phyloP scores from a whole-genome alignment of 2,888 invertebrate species.

The Cataglyphis rosenhaueri region DNA sequence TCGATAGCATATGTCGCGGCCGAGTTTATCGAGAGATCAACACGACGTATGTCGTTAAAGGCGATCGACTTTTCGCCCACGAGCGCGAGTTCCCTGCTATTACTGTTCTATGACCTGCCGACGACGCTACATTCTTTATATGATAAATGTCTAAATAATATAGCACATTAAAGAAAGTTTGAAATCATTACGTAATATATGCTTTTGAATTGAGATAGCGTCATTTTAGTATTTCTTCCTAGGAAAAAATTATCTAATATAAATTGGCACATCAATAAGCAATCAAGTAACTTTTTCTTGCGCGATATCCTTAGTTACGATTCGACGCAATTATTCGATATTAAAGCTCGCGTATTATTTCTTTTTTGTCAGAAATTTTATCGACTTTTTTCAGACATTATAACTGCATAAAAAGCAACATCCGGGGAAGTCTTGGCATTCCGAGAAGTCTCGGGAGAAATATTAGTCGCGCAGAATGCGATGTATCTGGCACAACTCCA shows the following conservation, averaged over 20 bases:
- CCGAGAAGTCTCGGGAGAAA: not conserved
- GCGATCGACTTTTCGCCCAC: slow-evolving; percentile 27
- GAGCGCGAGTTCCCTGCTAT: not conserved
- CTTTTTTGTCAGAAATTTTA: not conserved
- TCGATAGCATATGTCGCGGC: slow-evolving; percentile 43
- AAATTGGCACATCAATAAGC: not conserved
- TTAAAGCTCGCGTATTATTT: not conserved
- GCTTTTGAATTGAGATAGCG: not conserved
- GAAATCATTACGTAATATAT: not conserved
- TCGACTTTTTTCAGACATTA: not conserved
- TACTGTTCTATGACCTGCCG: not conserved
- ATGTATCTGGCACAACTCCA: not conserved
- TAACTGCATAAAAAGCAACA: not conserved
- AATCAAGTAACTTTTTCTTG: not conserved
- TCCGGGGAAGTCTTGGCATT: not conserved
- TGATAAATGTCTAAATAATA: not conserved
- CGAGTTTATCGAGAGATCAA: slow-evolving; percentile 47
- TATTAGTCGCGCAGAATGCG: slow-evolving; percentile 15
- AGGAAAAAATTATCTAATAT: not conserved
- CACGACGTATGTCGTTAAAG: slow-evolving; percentile 21
- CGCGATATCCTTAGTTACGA: not conserved
- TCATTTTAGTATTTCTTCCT: not conserved
- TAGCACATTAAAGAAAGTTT: not conserved
- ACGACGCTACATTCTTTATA: not conserved
- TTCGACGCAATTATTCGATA: not conserved